phyloP scores from a whole-genome alignment of 2,888 invertebrate species.

The Subacronicta megacephala region DNA sequence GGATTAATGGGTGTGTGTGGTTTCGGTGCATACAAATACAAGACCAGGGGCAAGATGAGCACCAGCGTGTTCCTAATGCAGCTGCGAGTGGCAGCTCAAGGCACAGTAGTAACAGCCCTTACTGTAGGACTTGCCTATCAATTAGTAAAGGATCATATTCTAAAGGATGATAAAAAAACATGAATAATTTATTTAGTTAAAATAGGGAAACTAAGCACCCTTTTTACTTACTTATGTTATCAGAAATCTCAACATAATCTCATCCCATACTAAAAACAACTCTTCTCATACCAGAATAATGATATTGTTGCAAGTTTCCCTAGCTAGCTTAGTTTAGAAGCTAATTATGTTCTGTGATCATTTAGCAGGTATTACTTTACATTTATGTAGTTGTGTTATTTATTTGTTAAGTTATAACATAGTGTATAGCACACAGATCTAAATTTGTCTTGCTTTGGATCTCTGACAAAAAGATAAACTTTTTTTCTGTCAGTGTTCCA shows the following conservation, averaged over 20 bases:
- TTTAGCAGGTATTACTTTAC: constrained; percentile 65
- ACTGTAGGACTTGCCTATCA: constrained; percentile 92
- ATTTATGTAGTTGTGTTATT: constrained; percentile 55
- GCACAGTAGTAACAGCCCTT: constrained; percentile 94
- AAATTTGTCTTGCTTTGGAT: constrained; percentile 34
- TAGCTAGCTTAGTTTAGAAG: constrained; percentile 51
- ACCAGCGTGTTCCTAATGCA: constrained; percentile 96
- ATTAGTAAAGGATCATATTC: constrained; percentile 89
- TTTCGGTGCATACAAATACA: constrained; percentile 94
- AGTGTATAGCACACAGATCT: constrained; percentile 27
- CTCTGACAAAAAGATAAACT: constrained; percentile 28
- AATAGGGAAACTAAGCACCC: constrained; percentile 40
- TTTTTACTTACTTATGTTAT: constrained; percentile 24
- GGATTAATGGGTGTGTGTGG: constrained; percentile 91
- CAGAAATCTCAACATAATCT: constrained; percentile 52
- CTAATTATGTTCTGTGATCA: constrained; percentile 72
- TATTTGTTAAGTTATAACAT: constrained; percentile 50
- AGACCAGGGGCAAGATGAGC: constrained; percentile 93
- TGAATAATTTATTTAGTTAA: constrained; percentile 43
- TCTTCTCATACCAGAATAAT: constrained; percentile 7
- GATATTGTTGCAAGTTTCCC: constrained; percentile 50
- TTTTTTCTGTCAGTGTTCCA: constrained; percentile 29
- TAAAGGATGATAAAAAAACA: constrained; percentile 77
- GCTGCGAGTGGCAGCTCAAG: constrained; percentile 95
- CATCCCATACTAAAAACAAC: constrained; percentile 12